Evolutionary conservation across 92 coral and sea anemone species (phyloP).

Genomic region (Actinernus sp.): DNA sequence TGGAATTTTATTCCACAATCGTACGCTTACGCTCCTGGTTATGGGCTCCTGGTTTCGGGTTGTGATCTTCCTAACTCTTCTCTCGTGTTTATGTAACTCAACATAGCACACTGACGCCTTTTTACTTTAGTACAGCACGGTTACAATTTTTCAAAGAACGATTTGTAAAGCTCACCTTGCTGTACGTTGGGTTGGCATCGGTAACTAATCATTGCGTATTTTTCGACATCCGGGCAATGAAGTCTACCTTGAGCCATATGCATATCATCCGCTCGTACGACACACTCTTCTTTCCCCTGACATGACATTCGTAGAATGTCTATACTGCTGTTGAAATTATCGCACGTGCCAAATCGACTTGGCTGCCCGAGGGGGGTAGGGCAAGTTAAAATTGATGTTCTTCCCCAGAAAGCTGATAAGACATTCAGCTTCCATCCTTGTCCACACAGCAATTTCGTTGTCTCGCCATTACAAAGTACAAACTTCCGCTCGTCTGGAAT

Average conservation of each 20-base stretch:
- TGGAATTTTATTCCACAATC: too few relatives aligned
- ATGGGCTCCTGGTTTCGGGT: too few relatives aligned
- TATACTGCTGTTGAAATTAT: constrained; percentile 67
- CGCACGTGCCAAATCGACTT: constrained; percentile 79
- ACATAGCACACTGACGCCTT: too few relatives aligned
- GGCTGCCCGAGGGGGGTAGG: constrained; percentile 79
- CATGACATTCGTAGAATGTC: constrained; percentile 69
- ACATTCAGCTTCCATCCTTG: constrained; percentile 88
- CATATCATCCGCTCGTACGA: constrained; percentile 74
- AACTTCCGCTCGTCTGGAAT: constrained; percentile 88
- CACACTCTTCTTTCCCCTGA: constrained; percentile 78
- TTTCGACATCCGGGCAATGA: constrained; percentile 94
- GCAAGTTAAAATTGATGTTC: constrained; percentile 87
- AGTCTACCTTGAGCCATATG: constrained; percentile 66
- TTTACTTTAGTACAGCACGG: too few relatives aligned
- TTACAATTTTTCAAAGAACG: too few relatives aligned
- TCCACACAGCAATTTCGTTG: constrained; percentile 84
- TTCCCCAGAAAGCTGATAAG: constrained; percentile 92
- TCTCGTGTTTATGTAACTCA: too few relatives aligned
- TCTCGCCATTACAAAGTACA: constrained; percentile 94
- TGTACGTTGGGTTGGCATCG: constrained; percentile 83
- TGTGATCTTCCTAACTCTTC: too few relatives aligned
- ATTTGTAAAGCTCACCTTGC: constrained; percentile 35
- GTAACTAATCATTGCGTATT: constrained; percentile 89
- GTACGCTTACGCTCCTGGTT: too few relatives aligned